A percentile compares a stretch with the other conserved stretches of the same genome.
phyloP scores from a whole-genome alignment of 2,797 vertebrate genomes.

The Thunnus albacares region DNA sequence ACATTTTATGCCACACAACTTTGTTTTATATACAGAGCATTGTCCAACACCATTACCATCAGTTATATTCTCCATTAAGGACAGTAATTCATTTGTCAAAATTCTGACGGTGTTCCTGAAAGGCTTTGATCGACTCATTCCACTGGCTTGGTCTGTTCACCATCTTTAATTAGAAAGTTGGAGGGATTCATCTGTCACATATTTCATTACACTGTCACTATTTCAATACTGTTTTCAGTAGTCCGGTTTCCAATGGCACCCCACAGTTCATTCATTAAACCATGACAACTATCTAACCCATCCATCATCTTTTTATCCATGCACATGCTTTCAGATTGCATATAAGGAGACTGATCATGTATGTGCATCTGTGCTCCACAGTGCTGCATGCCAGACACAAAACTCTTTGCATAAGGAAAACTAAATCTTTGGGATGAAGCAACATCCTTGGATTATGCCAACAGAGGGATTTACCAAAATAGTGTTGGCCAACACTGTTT shows the following conservation, averaged over 20 bases:
- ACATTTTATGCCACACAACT: not conserved
- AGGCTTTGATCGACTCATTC: not conserved
- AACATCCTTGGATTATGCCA: not conserved
- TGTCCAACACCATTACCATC: not conserved
- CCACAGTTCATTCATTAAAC: conserved; percentile 28
- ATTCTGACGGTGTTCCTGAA: not conserved
- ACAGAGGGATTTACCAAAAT: not conserved
- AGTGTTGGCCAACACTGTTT: conserved; percentile 11
- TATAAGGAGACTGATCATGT: not conserved
- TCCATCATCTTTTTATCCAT: conserved; percentile 9
- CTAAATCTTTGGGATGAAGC: conserved; percentile 23
- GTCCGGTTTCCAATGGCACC: conserved; percentile 14
- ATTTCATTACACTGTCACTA: conserved; percentile 17
- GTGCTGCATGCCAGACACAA: not conserved
- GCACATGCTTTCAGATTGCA: not conserved
- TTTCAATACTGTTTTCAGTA: not conserved
- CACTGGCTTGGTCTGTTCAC: not conserved
- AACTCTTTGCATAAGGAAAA: not conserved
- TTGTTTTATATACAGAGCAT: not conserved
- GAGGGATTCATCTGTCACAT: conserved; percentile 2
- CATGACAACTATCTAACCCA: not conserved
- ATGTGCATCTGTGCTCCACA: not conserved
- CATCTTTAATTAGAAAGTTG: conserved; percentile 8
- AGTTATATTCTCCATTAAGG: not conserved
- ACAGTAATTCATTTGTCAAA: not conserved